Percentiles rank a stretch among this genome's conserved stretches.
Conservation (phyloP, 2,797 vertebrate genomes). For the Tinamus major region DNA sequence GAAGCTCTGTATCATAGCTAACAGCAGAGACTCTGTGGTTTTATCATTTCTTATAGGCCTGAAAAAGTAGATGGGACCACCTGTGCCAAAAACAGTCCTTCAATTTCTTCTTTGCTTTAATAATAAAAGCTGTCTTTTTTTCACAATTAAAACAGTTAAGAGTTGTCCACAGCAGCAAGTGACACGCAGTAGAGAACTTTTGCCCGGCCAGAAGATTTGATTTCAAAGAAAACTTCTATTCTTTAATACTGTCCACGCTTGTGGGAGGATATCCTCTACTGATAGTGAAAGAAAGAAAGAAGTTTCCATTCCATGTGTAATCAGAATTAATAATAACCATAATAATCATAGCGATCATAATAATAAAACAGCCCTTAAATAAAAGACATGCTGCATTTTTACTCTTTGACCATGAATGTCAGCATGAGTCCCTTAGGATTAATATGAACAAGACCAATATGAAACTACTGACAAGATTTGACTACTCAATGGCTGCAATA, state of each 20-base stretch:
- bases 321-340: constrained; percentile 5
- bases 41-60: not conserved
- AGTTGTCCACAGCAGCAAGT: not conserved
- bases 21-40: not conserved
- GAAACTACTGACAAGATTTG: constrained; percentile 36
- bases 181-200: not conserved
- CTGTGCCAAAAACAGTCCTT: not conserved
- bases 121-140: not conserved
- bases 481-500: constrained; percentile 11
- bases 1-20: not conserved
- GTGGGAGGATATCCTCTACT: not conserved
- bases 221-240: not conserved
- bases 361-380: not conserved
- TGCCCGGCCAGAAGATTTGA: not conserved
- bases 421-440: not conserved
- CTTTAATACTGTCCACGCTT: not conserved
- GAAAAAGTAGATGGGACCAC: rapidly evolving
- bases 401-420: constrained; percentile 7
- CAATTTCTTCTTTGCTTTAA: not conserved
- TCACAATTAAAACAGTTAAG: not conserved
- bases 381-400: not conserved
- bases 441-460: not conserved
- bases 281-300: not conserved
- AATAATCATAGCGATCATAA: not conserved
- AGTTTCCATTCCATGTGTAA: not conserved